Base-by-base conservation (phyloP, 2,797 vertebrate species). In the Silurus aristotelis region DNA sequence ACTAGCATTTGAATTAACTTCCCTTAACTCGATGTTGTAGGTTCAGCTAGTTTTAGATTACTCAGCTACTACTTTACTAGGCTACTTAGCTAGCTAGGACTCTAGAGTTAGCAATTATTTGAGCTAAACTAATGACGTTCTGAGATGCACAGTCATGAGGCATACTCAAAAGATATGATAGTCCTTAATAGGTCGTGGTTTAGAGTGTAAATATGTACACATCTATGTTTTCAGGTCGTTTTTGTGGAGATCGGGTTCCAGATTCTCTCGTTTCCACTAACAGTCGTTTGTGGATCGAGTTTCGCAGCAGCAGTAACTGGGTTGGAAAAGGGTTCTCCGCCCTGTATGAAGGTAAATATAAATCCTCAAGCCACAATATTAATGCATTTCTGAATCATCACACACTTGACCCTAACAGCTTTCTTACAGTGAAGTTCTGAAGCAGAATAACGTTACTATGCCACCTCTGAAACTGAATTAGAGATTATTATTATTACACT, bases 241-340 rank as follows among this genome's bases (percentile, higher is more conserved):
- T 97, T 91, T 99, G 98, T 6, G 97, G 92, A 17, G 93, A 96
- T 90, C 89, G 91, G 58, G 90, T 95, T 70, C 95, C 95, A 7
- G 93, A 93, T 48, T 83, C 93, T 0, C 94, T 96, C 85, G 46
- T 94, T 82, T 96, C 96, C 0, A 93, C 92, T 0, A 97, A 97
- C 93, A 99, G 97, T 89, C 96, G 94, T 52, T 95, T 99, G 85
- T 99, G 98, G 98, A 95, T 99, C 0, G 97, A 99, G 85, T 99
- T 99, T 84, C 95, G 96, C 52, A 99, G 97, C 94, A 99, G 97
- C 94, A 99, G 97, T 93, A 95, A 93, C 87, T 99, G 97, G 97
- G 93, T 97, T 83, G 98, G 98, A 48, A 98, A 97, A 93, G 98
- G 98, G 64, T 99, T 95, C 93, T 96, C 95, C 56, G 96, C 95